Conservation (phyloP, 2,797 vertebrate species). For the Pitangus sulphuratus region DNA sequence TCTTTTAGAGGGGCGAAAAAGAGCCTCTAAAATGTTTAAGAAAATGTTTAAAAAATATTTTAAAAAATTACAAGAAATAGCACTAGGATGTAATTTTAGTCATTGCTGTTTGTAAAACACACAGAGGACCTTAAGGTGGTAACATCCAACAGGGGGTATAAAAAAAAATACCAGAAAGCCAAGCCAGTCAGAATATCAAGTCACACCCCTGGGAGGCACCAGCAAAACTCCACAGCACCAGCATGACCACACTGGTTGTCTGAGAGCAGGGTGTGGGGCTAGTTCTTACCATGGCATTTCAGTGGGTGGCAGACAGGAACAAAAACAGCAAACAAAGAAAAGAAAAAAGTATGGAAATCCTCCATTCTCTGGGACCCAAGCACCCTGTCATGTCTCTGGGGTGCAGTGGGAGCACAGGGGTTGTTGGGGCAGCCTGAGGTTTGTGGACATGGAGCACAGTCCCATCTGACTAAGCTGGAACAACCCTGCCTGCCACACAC, state of each 20-base stretch:
- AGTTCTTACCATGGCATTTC: not conserved
- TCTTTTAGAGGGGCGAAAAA: not conserved
- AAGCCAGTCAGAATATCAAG: not conserved
- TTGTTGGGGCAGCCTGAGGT: not conserved
- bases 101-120: not conserved
- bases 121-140: not conserved
- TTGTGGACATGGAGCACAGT: not conserved
- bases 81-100: not conserved
- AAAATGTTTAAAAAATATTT: not conserved
- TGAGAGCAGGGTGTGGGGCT: not conserved
- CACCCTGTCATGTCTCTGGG: not conserved
- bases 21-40: not conserved
- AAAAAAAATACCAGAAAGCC: not conserved
- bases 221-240: not conserved
- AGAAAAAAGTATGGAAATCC: not conserved
- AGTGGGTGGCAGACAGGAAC: not conserved
- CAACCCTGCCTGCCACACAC: not conserved
- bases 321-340: not conserved
- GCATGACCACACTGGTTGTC: fast-evolving
- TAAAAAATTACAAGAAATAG: not conserved
- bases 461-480: not conserved
- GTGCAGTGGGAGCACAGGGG: not conserved
- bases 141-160: not conserved
- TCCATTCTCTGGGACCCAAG: not conserved
- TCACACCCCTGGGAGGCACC: not conserved